A percentile compares a stretch with the other conserved stretches of the same genome.
Conservation (phyloP, 2,797 vertebrate genomes). For the Poecilia velifera region DNA sequence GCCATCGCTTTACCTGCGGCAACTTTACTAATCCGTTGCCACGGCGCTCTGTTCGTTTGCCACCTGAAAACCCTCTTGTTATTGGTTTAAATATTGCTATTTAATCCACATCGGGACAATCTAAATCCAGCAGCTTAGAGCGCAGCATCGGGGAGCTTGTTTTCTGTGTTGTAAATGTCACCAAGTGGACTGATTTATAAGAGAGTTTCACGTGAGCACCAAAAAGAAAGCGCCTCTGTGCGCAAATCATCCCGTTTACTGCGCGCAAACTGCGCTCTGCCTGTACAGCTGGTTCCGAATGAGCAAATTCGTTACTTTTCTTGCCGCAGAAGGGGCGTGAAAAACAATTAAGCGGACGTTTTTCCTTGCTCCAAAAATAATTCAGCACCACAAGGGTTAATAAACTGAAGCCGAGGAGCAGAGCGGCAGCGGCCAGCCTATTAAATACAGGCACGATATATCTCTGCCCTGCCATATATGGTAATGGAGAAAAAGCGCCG, state of each 20-base stretch:
- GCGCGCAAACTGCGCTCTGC: slow-evolving; percentile 6
- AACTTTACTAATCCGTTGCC: slow-evolving; percentile 42
- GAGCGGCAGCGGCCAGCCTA: slow-evolving; percentile 79
- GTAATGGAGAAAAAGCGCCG: slow-evolving; percentile 74
- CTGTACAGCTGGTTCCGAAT: neutral
- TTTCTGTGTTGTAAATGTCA: slow-evolving; percentile 57
- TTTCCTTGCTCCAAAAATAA: slow-evolving; percentile 61
- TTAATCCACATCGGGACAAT: slow-evolving; percentile 34
- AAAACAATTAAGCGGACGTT: slow-evolving; percentile 16
- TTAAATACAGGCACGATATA: slow-evolving; percentile 77
- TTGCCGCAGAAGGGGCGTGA: neutral
- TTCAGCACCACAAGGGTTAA: slow-evolving; percentile 84
- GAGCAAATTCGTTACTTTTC: neutral
- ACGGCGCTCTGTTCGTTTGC: neutral
- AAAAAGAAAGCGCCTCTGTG: neutral
- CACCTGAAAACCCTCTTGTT: neutral
- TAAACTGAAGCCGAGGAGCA: slow-evolving; percentile 59
- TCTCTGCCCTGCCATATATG: slow-evolving; percentile 85
- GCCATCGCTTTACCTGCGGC: slow-evolving; percentile 55
- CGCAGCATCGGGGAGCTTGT: slow-evolving; percentile 39
- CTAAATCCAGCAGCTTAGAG: slow-evolving; percentile 57
- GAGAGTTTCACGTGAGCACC: slow-evolving; percentile 39
- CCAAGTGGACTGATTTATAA: slow-evolving; percentile 51
- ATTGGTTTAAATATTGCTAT: slow-evolving; percentile 4
- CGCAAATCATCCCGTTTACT: slow-evolving; percentile 1